Conservation (phyloP, 2,888 invertebrate species). For the Stomorhina lunata region DNA sequence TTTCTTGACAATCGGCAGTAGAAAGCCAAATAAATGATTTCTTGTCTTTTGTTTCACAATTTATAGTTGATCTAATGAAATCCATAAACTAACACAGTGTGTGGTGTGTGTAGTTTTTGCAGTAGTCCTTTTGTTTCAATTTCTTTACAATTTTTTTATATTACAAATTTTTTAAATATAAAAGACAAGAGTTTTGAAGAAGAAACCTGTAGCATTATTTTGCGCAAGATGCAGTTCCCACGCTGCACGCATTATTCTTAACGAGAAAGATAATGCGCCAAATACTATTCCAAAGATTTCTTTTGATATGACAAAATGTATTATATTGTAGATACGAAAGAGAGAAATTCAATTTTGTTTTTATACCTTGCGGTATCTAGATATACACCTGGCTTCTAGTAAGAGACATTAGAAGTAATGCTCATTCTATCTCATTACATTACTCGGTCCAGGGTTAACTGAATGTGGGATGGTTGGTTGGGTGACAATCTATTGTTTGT, state of each 20-base stretch:
- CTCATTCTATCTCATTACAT: background rate
- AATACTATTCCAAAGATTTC: background rate
- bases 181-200: constrained; percentile 10
- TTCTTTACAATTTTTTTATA: background rate
- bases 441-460: background rate
- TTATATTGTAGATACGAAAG: constrained; percentile 16
- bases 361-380: constrained; percentile 48
- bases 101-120: constrained; percentile 37
- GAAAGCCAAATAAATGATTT: background rate
- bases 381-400: constrained; percentile 48
- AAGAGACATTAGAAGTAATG: background rate
- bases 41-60: constrained; percentile 2
- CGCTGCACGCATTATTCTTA: constrained; percentile 39
- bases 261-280: constrained; percentile 22
- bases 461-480: background rate
- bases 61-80: constrained; percentile 39
- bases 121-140: constrained; percentile 46
- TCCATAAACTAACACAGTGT: constrained; percentile 45
- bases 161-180: constrained; percentile 5
- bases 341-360: no score
- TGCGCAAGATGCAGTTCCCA: constrained; percentile 64
- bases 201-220: constrained; percentile 55
- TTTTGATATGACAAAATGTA: constrained; percentile 18
- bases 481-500: background rate
- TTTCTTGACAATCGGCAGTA: background rate